Base-by-base conservation (phyloP, 2,888 invertebrate genomes). In the Hydriomena furcata region DNA sequence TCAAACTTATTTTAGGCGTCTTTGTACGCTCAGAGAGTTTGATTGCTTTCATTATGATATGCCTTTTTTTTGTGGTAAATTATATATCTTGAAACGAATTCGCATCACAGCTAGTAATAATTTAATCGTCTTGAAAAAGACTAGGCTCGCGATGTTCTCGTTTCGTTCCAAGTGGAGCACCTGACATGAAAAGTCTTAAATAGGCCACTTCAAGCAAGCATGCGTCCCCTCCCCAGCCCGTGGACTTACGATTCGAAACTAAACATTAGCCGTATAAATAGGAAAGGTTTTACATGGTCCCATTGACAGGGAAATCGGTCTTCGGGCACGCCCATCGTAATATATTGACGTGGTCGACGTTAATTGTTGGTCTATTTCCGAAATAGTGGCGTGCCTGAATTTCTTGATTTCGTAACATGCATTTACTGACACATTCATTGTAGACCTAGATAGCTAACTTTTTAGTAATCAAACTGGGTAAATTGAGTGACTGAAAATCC, bases 351-450 rank as follows among this genome's bases (percentile, higher is more conserved):
- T 38, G 47, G 20, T 50, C 28, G 45, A 20, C 43, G 20, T 32
- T 59, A 59, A 60, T 60, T 52, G 50, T 48, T 8, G 52, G 54
- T 45, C 45, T 13, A 47, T 45, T 60, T 50, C 54, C 52, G 49
- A 50, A 50, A 52, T 45, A 41, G 27, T 38, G 36, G 40, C 46
- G 51, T 46, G 58, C 37, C 36, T 37, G 25, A 35, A 47, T 47
- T 42, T 45, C 20, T 45, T 35, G 28, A 24, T 37, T 40, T 13
- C 41, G 32, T 52, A 44, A 12, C 20, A 34, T 52, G 41, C 25
- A 12, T 23, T 10, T 31, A 25, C 28, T 3, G 17, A 17, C 25
- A 17, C 25, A 40, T 13, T 42, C 10, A 20, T 5, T 5, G 24
- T 5, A 17, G 36, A 13, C 2, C 5, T 0, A 17, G 17, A n/a